Evolutionary conservation across 2,113 vertebrate species (phyloP).

Genomic region (Apodemus speciosus): DNA sequence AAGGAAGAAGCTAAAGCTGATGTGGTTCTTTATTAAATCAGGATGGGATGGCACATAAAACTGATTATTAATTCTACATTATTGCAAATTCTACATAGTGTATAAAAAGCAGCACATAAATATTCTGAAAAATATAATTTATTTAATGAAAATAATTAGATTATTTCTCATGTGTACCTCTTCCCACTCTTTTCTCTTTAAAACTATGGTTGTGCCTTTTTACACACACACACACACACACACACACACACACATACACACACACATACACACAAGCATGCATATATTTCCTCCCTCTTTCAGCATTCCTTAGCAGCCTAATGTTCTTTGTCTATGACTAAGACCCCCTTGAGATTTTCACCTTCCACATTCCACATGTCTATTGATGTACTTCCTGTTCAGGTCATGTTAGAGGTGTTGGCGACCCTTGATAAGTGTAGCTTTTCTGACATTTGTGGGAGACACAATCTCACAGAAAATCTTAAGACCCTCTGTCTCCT

Average conservation of each 20-base stretch:
- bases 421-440: too few relatives aligned
- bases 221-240: background rate
- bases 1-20: background rate
- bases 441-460: background rate
- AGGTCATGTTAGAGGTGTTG: background rate
- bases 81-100: background rate
- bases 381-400: background rate
- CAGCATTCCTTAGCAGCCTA: background rate
- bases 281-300: background rate
- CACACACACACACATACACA: fast-evolving
- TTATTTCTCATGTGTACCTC: background rate
- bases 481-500: background rate
- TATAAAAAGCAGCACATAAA: background rate
- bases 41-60: background rate
- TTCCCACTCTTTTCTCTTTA: background rate
- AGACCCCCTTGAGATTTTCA: background rate
- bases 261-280: fast-evolving
- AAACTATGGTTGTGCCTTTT: background rate
- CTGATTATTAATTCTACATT: background rate
- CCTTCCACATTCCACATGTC: background rate
- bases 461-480: background rate
- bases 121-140: background rate
- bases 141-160: too few relatives aligned
- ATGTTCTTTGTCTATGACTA: background rate
- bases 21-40: background rate